Percentiles rank a stretch among this genome's conserved stretches.
Evolutionary conservation across 2,888 invertebrate species (phyloP).

Genomic region (Drosophila kuntzei): DNA sequence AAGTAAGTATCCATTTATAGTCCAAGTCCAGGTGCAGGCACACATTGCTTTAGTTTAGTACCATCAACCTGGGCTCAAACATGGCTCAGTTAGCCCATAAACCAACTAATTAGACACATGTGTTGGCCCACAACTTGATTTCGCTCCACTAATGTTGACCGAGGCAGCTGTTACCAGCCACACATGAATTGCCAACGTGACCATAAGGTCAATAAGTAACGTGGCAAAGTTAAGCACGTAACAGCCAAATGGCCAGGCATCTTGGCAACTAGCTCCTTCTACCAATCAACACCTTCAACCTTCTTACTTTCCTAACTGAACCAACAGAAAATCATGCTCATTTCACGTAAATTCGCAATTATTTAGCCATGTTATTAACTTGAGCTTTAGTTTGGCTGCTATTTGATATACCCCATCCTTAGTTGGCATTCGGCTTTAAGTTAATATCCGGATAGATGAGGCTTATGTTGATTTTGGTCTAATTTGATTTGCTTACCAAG

Average conservation of each 20-base stretch:
- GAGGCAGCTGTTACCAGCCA: conserved; percentile 31
- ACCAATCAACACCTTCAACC: conserved; percentile 12
- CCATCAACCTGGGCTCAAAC: conserved; percentile 16
- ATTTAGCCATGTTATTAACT: conserved; percentile 67
- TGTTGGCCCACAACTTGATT: conserved; percentile 46
- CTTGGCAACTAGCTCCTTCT: conserved; percentile 8
- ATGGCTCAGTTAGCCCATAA: conserved; percentile 29
- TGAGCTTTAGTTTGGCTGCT: conserved; percentile 37
- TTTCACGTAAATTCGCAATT: conserved; percentile 73
- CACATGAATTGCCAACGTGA: conserved; percentile 9
- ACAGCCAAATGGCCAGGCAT: background rate
- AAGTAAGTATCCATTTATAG: conserved; percentile 3
- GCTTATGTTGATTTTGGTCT: conserved; percentile 33
- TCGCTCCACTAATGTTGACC: conserved; percentile 65
- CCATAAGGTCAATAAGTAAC: conserved; percentile 62
- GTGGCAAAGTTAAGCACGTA: conserved; percentile 57
- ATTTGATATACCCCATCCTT: conserved; percentile 30
- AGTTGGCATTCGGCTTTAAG: conserved; percentile 24
- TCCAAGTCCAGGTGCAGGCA: background rate
- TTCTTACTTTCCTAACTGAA: conserved; percentile 15
- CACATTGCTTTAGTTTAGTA: background rate
- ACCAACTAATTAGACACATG: conserved; percentile 64
- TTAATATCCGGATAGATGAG: conserved; percentile 32
- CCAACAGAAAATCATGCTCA: conserved; percentile 10
- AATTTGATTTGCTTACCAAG: conserved; percentile 44